These are phyloP conservation scores for Pachyrhynchus sulphureomaculatus DNA, from an alignment of 1,140 invertebrate genomes.

Conservation along the genomic window DNA sequence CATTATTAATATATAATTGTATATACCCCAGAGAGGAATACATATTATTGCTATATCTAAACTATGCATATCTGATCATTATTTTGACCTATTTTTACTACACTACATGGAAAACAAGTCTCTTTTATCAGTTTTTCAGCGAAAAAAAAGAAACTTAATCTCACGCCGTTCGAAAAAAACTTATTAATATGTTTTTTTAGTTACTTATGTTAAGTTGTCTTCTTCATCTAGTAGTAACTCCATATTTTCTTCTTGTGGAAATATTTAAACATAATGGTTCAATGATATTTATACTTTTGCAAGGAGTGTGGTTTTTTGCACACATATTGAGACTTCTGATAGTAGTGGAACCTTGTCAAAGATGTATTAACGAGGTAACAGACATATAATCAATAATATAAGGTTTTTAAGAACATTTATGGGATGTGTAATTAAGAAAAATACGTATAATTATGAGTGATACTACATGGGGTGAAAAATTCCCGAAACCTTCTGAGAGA, in stretches of 20 bases:
- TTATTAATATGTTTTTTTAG: slow-evolving; percentile 30
- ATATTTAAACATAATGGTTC: slow-evolving; percentile 51
- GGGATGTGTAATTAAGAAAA: not conserved
- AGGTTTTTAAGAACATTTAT: not conserved
- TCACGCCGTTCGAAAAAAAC: too few species aligned
- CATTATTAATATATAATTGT: too few species aligned
- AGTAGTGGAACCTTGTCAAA: slow-evolving; percentile 67
- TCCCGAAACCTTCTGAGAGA: too few species aligned
- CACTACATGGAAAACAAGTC: too few species aligned
- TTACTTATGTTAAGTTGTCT: slow-evolving; percentile 65
- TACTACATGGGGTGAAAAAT: too few species aligned
- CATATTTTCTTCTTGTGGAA: slow-evolving; percentile 69
- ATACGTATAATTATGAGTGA: too few species aligned
- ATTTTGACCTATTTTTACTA: not conserved
- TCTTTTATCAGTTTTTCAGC: too few species aligned
- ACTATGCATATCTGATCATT: too few species aligned
- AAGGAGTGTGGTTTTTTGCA: slow-evolving; percentile 65
- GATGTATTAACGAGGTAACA: slow-evolving; percentile 57
- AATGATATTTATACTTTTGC: slow-evolving; percentile 54
- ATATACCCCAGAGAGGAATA: too few species aligned
- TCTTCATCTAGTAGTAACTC: slow-evolving; percentile 69
- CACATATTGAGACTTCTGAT: slow-evolving; percentile 63
- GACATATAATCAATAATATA: too few species aligned
- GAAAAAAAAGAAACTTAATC: too few species aligned
- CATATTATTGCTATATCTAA: too few species aligned